phyloP scores from a whole-genome alignment of 2,888 invertebrate species.

The Conomelus anceps region DNA sequence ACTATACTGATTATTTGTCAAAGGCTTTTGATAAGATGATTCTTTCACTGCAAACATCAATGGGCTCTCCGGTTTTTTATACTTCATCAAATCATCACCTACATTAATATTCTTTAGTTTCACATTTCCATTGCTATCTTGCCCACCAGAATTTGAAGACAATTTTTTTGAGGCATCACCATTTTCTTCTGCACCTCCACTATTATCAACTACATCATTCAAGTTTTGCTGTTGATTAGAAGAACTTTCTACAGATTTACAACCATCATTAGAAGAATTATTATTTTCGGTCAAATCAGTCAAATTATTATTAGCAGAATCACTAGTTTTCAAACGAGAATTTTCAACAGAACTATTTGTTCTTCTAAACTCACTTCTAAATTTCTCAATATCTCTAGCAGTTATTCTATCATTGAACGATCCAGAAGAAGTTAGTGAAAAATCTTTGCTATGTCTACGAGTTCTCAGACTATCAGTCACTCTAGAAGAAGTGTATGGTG shows the following conservation, averaged over 20 bases:
- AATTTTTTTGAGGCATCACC: neutral
- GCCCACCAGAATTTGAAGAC: neutral
- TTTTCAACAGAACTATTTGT: neutral
- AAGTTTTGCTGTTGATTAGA: neutral
- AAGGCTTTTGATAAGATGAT: neutral
- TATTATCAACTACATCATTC: neutral
- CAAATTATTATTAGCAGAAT: neutral
- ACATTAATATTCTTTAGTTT: neutral
- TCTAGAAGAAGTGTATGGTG: neutral
- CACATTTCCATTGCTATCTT: neutral
- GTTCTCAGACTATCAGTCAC: neutral
- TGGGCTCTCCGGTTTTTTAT: neutral
- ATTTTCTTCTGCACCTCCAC: no score
- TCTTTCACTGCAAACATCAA: neutral
- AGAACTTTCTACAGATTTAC: neutral
- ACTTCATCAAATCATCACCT: neutral
- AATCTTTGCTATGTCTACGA: slow-evolving; percentile 1
- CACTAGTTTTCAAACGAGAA: neutral
- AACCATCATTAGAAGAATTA: no score
- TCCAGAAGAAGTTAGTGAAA: neutral
- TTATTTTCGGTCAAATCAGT: no score
- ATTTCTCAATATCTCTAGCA: neutral
- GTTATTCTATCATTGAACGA: neutral
- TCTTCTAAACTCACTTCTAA: neutral
- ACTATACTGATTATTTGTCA: neutral